Base-by-base conservation (phyloP, 1,140 invertebrate genomes). In the Meloidogyne floridensis region DNA sequence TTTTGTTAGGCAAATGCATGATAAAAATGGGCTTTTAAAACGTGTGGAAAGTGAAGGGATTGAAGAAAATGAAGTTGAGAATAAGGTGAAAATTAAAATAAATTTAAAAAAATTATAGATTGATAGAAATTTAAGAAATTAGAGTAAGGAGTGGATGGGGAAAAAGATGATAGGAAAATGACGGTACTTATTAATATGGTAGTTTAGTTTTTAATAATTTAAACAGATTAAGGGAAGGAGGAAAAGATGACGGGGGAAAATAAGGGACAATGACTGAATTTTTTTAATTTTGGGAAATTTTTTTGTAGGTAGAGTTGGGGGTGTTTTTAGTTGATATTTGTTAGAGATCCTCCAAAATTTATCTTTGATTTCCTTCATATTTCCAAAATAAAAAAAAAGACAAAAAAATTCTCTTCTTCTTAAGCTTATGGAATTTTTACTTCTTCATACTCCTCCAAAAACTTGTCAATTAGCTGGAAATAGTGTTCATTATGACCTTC, bases 391-490 rank as follows among this genome's bases (percentile, higher is more conserved):
- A 20, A 32, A 77, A 42, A n/a, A 4, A 20, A 20, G 20, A 20
- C 1, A 20, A 20, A 51, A 20, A 75, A 53, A 8, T 43, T 80
- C 10, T 18, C 10, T 20, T 75, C 13, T 43, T 3, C 20, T 83
- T 84, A 13, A 91, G 82, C 84, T 97, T 18, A 86, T 96, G n/a
- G 84, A 93, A 8, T 95, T 95, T 91, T 86, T 97, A 0, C 89
- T 92, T 83, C 86, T 92, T 74, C 92, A 95, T 90, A 92, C 93
- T 42, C 72, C 81, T 82, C 53, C 81, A 90, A 91, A 92, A 3
- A 87, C 91, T 80, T 93, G 93, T 85, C 94, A 95, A 0, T 87
- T 98, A 32, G 95, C 94, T 79, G 96, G 96, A 0, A 98, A 96
- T 91, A 94, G 94, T 79, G 92, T 98, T 9, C 94, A 94, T 86